Conservation (phyloP, 1,140 invertebrate genomes). For the Drosophila bocki region DNA sequence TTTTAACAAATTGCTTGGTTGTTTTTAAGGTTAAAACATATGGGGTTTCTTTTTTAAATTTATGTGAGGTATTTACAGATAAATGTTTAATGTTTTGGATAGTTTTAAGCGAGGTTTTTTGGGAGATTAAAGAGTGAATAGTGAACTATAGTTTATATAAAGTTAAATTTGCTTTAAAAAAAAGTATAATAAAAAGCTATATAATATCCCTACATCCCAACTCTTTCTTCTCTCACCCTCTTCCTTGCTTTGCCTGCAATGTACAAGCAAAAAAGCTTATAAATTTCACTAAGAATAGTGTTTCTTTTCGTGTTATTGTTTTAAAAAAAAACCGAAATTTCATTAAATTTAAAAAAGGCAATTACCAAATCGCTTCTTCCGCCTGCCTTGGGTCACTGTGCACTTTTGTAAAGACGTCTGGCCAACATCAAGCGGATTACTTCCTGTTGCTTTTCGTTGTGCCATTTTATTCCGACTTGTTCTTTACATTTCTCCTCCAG, state of each 20-base stretch:
- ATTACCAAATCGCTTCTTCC: not conserved
- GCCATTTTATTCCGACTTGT: constrained; percentile 43
- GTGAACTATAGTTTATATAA: not conserved
- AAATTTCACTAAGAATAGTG: no score
- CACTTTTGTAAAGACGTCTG: constrained; percentile 26
- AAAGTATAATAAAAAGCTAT: no score
- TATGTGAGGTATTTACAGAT: not conserved
- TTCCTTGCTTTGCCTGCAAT: not conserved
- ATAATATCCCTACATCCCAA: no score
- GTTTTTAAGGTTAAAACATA: not conserved
- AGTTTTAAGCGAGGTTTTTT: not conserved
- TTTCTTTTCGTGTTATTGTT: no score
- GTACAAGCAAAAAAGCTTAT: not conserved
- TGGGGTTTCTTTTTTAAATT: not conserved
- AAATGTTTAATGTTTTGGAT: not conserved
- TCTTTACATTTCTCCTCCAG: constrained; percentile 31
- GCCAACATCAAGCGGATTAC: constrained; percentile 50
- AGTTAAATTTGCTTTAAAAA: no score
- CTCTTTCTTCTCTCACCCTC: not conserved
- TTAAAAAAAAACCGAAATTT: not conserved
- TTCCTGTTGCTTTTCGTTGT: constrained; percentile 66
- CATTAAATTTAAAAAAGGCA: not conserved
- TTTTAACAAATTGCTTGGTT: constrained; percentile 4
- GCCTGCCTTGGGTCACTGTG: constrained; percentile 26
- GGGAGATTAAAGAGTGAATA: not conserved